phyloP scores from a whole-genome alignment of 2,113 vertebrate species.

The Sturnus vulgaris region DNA sequence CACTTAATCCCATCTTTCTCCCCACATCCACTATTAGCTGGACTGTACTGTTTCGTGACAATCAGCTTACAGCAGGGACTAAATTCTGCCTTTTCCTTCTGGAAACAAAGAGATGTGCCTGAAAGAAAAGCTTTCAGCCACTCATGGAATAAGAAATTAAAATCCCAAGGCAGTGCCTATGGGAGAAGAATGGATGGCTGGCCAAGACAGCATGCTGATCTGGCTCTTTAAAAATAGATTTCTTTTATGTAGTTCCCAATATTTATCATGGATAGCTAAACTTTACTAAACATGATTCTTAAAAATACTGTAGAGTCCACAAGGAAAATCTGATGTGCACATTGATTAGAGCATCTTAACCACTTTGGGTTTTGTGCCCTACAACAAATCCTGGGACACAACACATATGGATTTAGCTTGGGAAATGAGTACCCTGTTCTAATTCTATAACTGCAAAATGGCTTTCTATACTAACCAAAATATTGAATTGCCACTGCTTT shows the following conservation, averaged over 20 bases:
- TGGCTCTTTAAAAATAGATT: conserved; percentile 7
- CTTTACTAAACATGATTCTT: conserved; percentile 28
- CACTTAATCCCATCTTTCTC: conserved; percentile 48
- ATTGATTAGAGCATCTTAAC: conserved; percentile 27
- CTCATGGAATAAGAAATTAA: conserved; percentile 9
- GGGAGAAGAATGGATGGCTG: neutral
- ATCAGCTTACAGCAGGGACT: conserved; percentile 33
- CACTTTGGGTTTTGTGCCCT: neutral
- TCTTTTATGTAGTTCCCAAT: neutral
- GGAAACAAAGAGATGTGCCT: conserved; percentile 36
- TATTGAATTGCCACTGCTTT: conserved; percentile 14
- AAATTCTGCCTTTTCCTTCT: conserved; percentile 1
- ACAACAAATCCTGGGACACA: conserved; percentile 13
- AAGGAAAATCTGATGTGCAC: conserved; percentile 25
- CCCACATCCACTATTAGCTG: neutral
- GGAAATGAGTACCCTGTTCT: conserved; percentile 19
- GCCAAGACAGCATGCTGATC: neutral
- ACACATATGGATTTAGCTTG: neutral
- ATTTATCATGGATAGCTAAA: conserved; percentile 48
- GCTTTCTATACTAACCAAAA: conserved; percentile 7
- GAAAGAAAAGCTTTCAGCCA: conserved; percentile 38
- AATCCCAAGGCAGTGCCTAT: neutral
- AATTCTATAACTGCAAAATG: conserved; percentile 2
- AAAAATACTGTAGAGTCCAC: conserved; percentile 47
- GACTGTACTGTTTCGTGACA: neutral